Evolutionary conservation across 2,113 vertebrate species (phyloP).

Genomic region (Syngnathus typhle): DNA sequence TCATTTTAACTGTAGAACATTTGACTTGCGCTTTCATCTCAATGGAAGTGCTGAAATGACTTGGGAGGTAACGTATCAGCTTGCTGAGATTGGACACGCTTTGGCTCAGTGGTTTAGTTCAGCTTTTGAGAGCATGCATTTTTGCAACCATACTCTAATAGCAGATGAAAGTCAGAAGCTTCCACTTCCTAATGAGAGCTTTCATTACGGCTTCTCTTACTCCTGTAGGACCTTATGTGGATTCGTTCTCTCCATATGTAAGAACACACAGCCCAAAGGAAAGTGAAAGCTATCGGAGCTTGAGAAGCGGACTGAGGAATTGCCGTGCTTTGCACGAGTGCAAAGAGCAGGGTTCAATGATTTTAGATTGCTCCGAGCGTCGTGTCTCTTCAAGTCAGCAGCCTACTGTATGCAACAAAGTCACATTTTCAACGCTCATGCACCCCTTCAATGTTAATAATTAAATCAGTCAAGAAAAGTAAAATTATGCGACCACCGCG

Average conservation of each 20-base stretch:
- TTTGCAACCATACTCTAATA: constrained; percentile 44
- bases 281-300: constrained; percentile 31
- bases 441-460: constrained; percentile 9
- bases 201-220: constrained; percentile 53
- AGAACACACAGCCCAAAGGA: constrained; percentile 56
- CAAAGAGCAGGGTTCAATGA: constrained; percentile 57
- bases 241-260: constrained; percentile 47
- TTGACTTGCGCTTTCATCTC: constrained; percentile 55
- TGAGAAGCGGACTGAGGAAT: constrained; percentile 62
- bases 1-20: constrained; percentile 45
- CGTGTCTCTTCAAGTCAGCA: constrained; percentile 45
- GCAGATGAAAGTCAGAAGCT: constrained; percentile 58
- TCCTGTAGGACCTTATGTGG: constrained; percentile 53
- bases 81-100: constrained; percentile 58
- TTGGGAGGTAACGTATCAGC: constrained; percentile 52
- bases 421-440: constrained; percentile 6
- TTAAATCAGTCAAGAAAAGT: constrained; percentile 11
- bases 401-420: constrained; percentile 20
- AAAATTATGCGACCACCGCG: constrained; percentile 10
- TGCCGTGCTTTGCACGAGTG: constrained; percentile 54
- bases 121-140: constrained; percentile 51
- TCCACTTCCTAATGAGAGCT: constrained; percentile 54
- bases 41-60: constrained; percentile 52
- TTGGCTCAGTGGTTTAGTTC: constrained; percentile 56
- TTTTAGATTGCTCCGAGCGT: constrained; percentile 47